phyloP scores from a whole-genome alignment of 23 tunicate species.

The Clavelina lepadiformis region DNA sequence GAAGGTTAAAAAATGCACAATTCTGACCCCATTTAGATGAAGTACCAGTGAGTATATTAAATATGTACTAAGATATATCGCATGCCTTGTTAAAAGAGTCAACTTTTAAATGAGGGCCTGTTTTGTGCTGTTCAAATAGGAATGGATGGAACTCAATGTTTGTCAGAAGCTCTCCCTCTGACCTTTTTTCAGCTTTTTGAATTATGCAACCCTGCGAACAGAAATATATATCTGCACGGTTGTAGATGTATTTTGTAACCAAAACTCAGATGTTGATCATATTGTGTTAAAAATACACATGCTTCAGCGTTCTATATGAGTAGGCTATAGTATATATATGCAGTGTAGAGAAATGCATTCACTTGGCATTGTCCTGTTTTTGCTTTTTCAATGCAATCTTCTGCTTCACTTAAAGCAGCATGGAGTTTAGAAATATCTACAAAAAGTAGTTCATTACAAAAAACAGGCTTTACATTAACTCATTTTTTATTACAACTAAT shows the following conservation, averaged over 20 bases:
- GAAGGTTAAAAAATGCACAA: too few species aligned
- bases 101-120: constrained; percentile 27
- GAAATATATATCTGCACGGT: neutral
- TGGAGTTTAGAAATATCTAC: constrained; percentile 37
- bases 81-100: constrained; percentile 60
- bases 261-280: neutral
- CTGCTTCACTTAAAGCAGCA: constrained; percentile 41
- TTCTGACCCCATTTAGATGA: too few species aligned
- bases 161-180: constrained; percentile 57
- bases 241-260: neutral
- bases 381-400: constrained; percentile 34
- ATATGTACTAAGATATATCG: neutral
- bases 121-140: constrained; percentile 65
- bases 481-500: too few species aligned
- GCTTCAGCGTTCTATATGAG: too few species aligned
- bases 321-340: neutral
- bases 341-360: neutral
- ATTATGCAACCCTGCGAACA: constrained; percentile 48
- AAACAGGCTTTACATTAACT: neutral
- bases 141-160: constrained; percentile 93
- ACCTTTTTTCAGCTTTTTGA: constrained; percentile 57
- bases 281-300: too few species aligned
- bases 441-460: neutral
- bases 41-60: neutral
- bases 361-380: constrained; percentile 33